Conservation (phyloP, 2,797 vertebrate genomes). For the Ibycter americanus region DNA sequence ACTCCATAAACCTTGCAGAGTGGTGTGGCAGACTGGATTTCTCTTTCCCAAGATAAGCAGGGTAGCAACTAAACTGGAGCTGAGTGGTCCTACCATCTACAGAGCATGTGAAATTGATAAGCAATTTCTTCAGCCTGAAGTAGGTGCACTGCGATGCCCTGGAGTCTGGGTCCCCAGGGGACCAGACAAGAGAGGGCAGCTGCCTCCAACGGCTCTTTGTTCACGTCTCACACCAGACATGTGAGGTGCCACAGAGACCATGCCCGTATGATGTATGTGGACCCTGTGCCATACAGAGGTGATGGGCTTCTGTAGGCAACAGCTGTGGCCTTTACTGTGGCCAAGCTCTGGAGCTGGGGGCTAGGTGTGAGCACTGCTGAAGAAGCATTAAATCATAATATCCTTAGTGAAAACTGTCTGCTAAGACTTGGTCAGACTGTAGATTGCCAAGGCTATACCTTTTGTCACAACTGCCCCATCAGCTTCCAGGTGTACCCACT, state of each 20-base stretch:
- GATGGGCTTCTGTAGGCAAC: not conserved
- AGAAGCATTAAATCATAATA: not conserved
- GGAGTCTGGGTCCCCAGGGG: not conserved
- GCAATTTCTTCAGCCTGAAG: not conserved
- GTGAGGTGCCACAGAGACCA: not conserved
- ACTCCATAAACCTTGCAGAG: not conserved
- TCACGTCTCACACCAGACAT: accelerated
- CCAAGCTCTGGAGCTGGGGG: not conserved
- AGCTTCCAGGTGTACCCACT: not conserved
- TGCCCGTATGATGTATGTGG: too few species aligned
- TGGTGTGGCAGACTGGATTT: not conserved
- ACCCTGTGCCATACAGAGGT: not conserved
- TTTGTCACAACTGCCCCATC: not conserved
- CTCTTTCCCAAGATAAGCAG: not conserved
- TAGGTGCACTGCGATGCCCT: not conserved
- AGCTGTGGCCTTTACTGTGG: not conserved
- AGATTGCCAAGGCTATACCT: not conserved
- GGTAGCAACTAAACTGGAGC: not conserved
- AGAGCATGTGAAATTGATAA: not conserved
- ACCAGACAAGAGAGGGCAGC: not conserved
- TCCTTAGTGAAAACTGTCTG: not conserved
- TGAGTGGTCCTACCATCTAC: not conserved
- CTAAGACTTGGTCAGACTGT: not conserved
- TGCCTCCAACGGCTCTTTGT: not conserved
- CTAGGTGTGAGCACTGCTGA: not conserved